These are phyloP conservation scores for Lophotis ruficrista DNA, from an alignment of 2,113 vertebrate genomes.

Conservation along the genomic window DNA sequence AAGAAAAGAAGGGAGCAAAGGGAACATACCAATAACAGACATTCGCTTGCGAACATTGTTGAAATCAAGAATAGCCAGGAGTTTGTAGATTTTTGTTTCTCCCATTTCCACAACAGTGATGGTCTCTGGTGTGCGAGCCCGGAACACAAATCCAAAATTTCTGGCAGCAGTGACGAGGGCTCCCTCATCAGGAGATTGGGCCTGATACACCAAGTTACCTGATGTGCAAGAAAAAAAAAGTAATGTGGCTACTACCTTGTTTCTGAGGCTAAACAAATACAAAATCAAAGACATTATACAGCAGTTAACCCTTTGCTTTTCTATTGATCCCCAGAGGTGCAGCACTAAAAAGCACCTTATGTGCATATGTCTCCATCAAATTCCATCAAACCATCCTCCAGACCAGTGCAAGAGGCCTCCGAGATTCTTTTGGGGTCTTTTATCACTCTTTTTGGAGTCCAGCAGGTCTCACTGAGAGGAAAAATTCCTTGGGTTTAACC, in stretches of 20 bases:
- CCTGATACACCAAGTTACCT: slow-evolving; percentile 91
- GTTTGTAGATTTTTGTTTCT: slow-evolving; percentile 77
- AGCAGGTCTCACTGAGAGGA: not conserved
- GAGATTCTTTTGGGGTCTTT: not conserved
- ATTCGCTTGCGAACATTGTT: slow-evolving; percentile 93
- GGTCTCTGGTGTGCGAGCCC: slow-evolving; percentile 86
- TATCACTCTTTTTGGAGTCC: not conserved
- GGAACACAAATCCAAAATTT: slow-evolving; percentile 95
- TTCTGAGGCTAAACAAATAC: not conserved
- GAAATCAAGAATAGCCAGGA: slow-evolving; percentile 93
- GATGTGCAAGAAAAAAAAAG: not conserved
- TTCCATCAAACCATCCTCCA: not conserved
- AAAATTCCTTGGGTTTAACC: not conserved
- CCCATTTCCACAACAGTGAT: slow-evolving; percentile 89
- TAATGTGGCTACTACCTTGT: not conserved
- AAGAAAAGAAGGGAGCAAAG: not conserved
- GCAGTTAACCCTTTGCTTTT: not conserved
- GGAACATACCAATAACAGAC: slow-evolving; percentile 90
- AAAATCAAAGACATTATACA: not conserved
- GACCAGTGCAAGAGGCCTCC: not conserved
- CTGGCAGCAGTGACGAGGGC: slow-evolving; percentile 93
- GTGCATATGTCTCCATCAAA: not conserved
- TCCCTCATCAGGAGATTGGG: slow-evolving; percentile 96
- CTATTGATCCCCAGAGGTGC: not conserved
- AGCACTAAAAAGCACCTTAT: not conserved